Conservation (phyloP, 2,113 vertebrate species). For the Apodemus sylvaticus region DNA sequence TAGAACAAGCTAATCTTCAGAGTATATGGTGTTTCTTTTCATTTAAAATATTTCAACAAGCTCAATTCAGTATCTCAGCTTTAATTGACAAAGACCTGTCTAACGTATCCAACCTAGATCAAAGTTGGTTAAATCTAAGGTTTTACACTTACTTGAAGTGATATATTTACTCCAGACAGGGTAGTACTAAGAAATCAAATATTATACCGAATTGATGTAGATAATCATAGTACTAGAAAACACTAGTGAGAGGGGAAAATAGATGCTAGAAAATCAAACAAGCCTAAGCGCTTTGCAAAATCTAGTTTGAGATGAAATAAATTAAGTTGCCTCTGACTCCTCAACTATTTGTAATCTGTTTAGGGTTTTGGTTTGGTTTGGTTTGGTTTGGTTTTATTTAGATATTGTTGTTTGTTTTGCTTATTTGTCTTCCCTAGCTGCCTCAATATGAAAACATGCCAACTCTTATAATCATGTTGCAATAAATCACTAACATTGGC, state of each 20-base stretch:
- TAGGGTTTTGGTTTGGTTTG: neutral
- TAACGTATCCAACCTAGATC: neutral
- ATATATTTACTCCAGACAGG: neutral
- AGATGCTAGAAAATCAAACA: conserved; percentile 33
- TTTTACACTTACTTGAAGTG: neutral
- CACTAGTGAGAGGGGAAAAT: neutral
- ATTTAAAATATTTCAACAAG: conserved; percentile 20
- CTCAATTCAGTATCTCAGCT: neutral
- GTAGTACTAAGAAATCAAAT: neutral
- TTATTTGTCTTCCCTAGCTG: neutral
- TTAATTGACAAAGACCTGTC: neutral
- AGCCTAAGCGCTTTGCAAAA: conserved; percentile 33
- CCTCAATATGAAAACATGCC: conserved; percentile 20
- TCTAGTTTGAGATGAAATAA: conserved; percentile 11
- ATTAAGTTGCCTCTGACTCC: neutral
- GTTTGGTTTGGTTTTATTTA: neutral
- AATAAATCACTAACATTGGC: conserved; percentile 8
- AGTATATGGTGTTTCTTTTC: conserved; percentile 6
- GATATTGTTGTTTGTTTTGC: neutral
- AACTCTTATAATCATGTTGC: neutral
- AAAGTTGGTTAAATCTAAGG: neutral
- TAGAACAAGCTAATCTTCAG: neutral
- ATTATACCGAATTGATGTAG: neutral
- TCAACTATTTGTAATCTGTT: neutral
- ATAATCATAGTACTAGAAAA: neutral